phyloP scores from a whole-genome alignment of 2,888 invertebrate genomes.

The Cataglyphis cursor region DNA sequence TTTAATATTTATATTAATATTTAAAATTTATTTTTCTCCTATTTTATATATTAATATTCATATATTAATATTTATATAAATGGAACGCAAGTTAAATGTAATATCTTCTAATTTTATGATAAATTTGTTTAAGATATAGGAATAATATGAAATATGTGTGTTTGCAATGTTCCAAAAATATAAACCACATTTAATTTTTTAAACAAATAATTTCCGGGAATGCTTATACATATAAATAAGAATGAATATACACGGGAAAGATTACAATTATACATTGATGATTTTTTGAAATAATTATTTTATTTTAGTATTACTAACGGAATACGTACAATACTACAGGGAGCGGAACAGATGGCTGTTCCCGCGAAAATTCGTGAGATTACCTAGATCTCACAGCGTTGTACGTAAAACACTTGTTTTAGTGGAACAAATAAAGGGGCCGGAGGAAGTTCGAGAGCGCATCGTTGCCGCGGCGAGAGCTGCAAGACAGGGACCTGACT shows the following conservation, averaged over 20 bases:
- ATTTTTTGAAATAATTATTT: conserved; percentile 2
- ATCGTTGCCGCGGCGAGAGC: conserved; percentile 90
- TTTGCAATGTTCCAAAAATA: not conserved
- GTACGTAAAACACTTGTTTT: conserved; percentile 71
- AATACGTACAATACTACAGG: not conserved
- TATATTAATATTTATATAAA: no score
- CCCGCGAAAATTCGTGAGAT: conserved; percentile 8
- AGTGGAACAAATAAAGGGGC: conserved; percentile 93
- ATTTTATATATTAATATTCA: no score
- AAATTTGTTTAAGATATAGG: not conserved
- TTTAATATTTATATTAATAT: not conserved
- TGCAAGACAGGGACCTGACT: conserved; percentile 88
- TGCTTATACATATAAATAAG: not conserved
- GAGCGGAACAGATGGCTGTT: not conserved
- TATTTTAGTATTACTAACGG: not conserved
- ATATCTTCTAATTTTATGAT: not conserved
- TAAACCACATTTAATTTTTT: not conserved
- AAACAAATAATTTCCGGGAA: not conserved
- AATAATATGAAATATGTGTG: not conserved
- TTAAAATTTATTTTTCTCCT: no score
- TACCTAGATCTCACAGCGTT: not conserved
- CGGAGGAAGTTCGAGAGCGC: conserved; percentile 90
- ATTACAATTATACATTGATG: not conserved
- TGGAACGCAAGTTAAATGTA: not conserved
- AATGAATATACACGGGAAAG: not conserved